A percentile compares a stretch with the other conserved stretches of the same genome.
phyloP scores from a whole-genome alignment of 2,113 vertebrate species.

The Semnopithecus entellus region DNA sequence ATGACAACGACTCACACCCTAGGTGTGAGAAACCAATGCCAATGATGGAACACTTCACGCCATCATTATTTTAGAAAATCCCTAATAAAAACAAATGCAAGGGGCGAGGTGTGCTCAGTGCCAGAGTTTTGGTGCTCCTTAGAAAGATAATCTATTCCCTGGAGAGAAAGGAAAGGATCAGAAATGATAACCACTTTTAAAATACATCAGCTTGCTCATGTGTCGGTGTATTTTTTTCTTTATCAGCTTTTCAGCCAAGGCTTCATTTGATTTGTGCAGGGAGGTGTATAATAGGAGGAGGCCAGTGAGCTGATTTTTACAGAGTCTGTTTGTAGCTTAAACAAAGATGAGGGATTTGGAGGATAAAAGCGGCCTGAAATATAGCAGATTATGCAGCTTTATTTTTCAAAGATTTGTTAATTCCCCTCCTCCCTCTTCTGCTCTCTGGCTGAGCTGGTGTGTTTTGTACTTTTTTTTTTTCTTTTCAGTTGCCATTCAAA shows the following conservation, averaged over 20 bases:
- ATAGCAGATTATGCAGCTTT: slow-evolving; percentile 86
- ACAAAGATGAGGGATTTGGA: slow-evolving; percentile 87
- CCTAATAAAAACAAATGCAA: slow-evolving; percentile 81
- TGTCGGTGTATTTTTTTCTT: slow-evolving; percentile 56
- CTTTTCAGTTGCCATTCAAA: slow-evolving; percentile 58
- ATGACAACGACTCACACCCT: neutral
- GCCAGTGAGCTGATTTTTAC: slow-evolving; percentile 83
- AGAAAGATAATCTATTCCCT: slow-evolving; percentile 75
- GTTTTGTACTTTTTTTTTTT: neutral
- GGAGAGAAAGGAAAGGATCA: slow-evolving; percentile 81
- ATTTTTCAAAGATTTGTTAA: slow-evolving; percentile 82
- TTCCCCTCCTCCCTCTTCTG: slow-evolving; percentile 65
- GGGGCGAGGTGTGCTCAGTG: slow-evolving; percentile 65
- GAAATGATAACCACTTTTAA: slow-evolving; percentile 83
- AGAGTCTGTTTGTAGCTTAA: slow-evolving; percentile 85
- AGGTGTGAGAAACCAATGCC: slow-evolving; percentile 78
- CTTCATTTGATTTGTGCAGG: slow-evolving; percentile 87
- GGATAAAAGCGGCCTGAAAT: slow-evolving; percentile 86
- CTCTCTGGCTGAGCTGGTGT: neutral
- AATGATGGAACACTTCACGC: slow-evolving; percentile 73
- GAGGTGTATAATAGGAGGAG: slow-evolving; percentile 84
- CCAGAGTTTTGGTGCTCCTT: slow-evolving; percentile 72
- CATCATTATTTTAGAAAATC: slow-evolving; percentile 82
- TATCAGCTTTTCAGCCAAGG: slow-evolving; percentile 83
- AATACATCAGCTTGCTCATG: slow-evolving; percentile 79